Evolutionary conservation across 2,113 vertebrate genomes (phyloP).

Genomic region (Anarrhichthys ocellatus): DNA sequence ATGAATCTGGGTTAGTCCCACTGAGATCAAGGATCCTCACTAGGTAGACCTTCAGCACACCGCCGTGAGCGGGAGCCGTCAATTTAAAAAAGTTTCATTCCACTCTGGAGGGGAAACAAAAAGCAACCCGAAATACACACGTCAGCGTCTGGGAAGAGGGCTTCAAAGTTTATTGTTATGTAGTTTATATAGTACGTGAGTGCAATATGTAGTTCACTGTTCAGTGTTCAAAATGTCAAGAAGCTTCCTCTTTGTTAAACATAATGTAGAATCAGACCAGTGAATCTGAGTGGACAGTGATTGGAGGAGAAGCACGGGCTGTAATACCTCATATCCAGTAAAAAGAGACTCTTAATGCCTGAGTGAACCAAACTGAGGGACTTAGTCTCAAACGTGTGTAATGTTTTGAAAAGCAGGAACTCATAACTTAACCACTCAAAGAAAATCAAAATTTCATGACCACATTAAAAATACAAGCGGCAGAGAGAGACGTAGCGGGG

Average conservation of each 20-base stretch:
- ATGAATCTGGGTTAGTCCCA: slow-evolving; percentile 57
- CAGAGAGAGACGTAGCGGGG: not conserved
- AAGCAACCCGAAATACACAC: not conserved
- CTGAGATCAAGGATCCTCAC: slow-evolving; percentile 49
- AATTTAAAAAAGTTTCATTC: slow-evolving; percentile 23
- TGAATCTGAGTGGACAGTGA: not conserved
- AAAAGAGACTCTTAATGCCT: not conserved
- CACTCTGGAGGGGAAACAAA: not conserved
- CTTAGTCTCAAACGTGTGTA: slow-evolving; percentile 4
- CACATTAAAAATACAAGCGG: slow-evolving; percentile 31
- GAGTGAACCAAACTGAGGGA: not conserved
- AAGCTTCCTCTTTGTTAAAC: too few species aligned
- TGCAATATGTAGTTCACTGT: too few species aligned
- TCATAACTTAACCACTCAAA: slow-evolving; percentile 19
- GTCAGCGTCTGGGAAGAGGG: not conserved
- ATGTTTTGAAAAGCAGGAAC: slow-evolving; percentile 16
- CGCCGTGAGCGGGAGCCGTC: not conserved
- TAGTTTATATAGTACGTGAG: too few species aligned
- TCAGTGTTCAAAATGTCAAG: too few species aligned
- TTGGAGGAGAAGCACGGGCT: not conserved
- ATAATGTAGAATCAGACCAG: not conserved
- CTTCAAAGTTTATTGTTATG: not conserved
- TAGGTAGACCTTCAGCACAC: slow-evolving; percentile 27
- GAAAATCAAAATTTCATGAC: slow-evolving; percentile 11
- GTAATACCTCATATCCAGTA: slow-evolving; percentile 9